Evolutionary conservation across 1,140 invertebrate species (phyloP), one percentile per base, ranked within the genome.

Genomic region (Panagrolaimus sp.): DNA sequence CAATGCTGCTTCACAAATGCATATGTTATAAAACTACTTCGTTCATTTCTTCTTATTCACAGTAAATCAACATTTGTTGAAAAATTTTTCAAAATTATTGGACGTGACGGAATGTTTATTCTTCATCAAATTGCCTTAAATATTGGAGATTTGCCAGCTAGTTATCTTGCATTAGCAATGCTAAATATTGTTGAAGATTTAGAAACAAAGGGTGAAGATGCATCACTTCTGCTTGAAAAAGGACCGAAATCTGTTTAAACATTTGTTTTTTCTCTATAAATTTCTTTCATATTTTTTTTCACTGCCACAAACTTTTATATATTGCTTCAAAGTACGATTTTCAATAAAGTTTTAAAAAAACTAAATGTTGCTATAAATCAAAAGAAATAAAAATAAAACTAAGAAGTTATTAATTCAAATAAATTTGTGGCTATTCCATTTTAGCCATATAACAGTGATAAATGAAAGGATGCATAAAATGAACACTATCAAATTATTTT

Each of bases 111-210:
- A 14, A 51, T 82, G 0, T 82, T 82, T 43, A 72, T 82, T 62
- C 51, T 82, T 31, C 72, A 83, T 51, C 80, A 82, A 57, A 82
- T 82, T 64, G 70, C 78, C 9, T 31, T 82, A 27, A 82, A 82
- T 67, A 74, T 82, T 9, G 80, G 80, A 14, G 76, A 83, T 31
- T 67, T 82, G 20, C 80, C 80, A 13, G 71, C 79, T n/a, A 80
- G 79, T 69, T 81, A 81, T 72, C 66, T 81, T 42, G 71, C 81
- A 23, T 66, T 73, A 42, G 76, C 79, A n/a, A 78, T 81, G 76
- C 72, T 74, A 51, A 82, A 81, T 57, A 46, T 75, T n/a, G 66
- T 75, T 14, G 66, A 71, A 25, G 67, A 71, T 66, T 73, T 44
- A 4, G 79, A 82, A 11, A 67, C 71, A 61, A 68, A 23, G 5